Evolutionary conservation across 2,797 vertebrate genomes (phyloP).

Genomic region (Acanthurus tractus): DNA sequence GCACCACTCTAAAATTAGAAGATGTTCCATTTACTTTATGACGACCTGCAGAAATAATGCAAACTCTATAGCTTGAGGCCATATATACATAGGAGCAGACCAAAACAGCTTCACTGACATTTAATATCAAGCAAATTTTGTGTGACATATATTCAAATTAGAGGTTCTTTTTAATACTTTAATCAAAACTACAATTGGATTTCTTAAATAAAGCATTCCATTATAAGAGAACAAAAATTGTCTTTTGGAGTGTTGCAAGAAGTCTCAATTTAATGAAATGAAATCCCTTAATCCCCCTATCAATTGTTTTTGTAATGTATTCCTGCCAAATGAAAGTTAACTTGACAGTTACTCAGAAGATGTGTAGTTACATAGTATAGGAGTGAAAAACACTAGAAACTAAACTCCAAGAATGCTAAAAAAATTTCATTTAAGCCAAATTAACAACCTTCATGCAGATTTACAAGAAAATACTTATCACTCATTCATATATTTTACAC

Average conservation of each 20-base stretch:
- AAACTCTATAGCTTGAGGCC: neutral
- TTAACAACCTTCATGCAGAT: neutral
- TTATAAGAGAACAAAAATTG: neutral
- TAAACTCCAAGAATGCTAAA: neutral
- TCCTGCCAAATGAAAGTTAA: neutral
- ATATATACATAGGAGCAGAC: neutral
- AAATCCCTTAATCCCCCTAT: neutral
- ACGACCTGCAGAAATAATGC: constrained; percentile 30
- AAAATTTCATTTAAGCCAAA: neutral
- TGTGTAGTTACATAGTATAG: neutral
- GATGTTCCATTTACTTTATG: constrained; percentile 10
- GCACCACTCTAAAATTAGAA: neutral
- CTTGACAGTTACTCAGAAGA: neutral
- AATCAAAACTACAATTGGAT: neutral
- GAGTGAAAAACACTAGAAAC: neutral
- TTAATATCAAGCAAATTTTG: neutral
- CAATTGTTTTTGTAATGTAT: neutral
- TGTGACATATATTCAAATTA: neutral
- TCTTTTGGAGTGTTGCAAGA: neutral
- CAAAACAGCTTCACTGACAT: neutral
- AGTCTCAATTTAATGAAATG: neutral
- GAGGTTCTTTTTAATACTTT: neutral
- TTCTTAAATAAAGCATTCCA: neutral
- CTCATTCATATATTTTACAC: neutral
- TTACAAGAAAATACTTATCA: neutral